Conservation (phyloP, 2,113 vertebrate genomes). For the Siniperca knerii region DNA sequence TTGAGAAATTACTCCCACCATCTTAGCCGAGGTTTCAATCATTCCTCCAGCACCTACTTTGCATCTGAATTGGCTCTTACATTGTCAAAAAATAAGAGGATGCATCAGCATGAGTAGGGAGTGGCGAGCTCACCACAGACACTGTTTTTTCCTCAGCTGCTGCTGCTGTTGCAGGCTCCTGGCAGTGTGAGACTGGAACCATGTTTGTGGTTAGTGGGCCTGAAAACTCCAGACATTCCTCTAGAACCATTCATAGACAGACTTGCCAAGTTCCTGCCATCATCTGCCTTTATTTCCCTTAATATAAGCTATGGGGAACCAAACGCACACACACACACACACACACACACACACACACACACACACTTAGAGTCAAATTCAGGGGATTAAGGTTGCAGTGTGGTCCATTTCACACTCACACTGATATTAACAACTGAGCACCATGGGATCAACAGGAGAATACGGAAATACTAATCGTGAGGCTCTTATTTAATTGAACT, state of each 20-base stretch:
- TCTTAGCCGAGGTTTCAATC: slow-evolving; percentile 7
- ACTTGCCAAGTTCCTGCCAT: slow-evolving; percentile 49
- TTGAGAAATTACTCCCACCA: slow-evolving; percentile 3
- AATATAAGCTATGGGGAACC: slow-evolving; percentile 21
- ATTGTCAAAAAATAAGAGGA: not conserved
- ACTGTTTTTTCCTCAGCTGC: slow-evolving; percentile 11
- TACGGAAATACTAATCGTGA: slow-evolving; percentile 3
- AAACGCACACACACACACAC: not conserved
- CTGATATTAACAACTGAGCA: slow-evolving; percentile 12
- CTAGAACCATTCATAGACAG: slow-evolving; percentile 42
- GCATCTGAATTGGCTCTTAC: slow-evolving; percentile 20
- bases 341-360: slow-evolving; percentile 27
- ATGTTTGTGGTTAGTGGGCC: slow-evolving; percentile 54
- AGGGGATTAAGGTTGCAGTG: slow-evolving; percentile 22
- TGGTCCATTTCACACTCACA: slow-evolving; percentile 11
- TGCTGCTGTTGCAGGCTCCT: slow-evolving; percentile 33
- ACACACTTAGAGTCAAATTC: slow-evolving; percentile 3
- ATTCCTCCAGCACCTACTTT: not conserved
- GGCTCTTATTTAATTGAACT: slow-evolving; percentile 5
- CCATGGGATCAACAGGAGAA: slow-evolving; percentile 16
- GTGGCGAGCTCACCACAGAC: not conserved
- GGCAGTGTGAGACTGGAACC: slow-evolving; percentile 36
- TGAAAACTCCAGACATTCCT: slow-evolving; percentile 68
- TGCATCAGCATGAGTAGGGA: not conserved
- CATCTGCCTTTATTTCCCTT: slow-evolving; percentile 38